Percentiles rank a stretch among this genome's conserved stretches.
These are phyloP conservation scores for Drosophila ironensis DNA, from an alignment of 1,140 invertebrate species.

Conservation along the genomic window DNA sequence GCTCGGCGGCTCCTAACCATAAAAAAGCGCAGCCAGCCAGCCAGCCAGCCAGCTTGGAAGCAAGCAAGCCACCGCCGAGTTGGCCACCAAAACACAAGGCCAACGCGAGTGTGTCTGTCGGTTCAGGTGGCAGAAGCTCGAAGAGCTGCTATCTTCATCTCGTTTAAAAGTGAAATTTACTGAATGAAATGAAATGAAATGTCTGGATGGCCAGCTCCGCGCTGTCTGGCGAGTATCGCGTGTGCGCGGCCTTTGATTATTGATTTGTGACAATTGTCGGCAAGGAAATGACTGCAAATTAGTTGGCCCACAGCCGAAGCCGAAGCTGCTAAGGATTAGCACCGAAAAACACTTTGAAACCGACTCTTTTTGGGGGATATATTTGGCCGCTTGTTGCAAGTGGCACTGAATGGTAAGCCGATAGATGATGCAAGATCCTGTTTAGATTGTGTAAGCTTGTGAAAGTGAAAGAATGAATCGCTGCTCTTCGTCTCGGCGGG, in stretches of 20 bases:
- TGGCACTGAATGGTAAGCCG: constrained; percentile 48
- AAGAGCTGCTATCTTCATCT: constrained; percentile 44
- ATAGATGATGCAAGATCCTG: constrained; percentile 45
- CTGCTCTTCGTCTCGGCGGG: too few species aligned
- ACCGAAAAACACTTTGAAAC: constrained; percentile 21
- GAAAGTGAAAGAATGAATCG: constrained; percentile 9
- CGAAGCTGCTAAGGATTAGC: constrained; percentile 25
- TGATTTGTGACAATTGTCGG: constrained; percentile 52
- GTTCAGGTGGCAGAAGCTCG: constrained; percentile 37
- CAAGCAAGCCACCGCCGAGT: not conserved
- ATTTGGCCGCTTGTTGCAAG: constrained; percentile 7
- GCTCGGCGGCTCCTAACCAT: constrained; percentile 44
- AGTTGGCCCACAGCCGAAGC: constrained; percentile 9
- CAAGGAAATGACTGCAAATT: constrained; percentile 49
- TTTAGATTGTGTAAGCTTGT: constrained; percentile 19
- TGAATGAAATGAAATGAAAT: constrained; percentile 78
- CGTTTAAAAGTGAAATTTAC: constrained; percentile 79
- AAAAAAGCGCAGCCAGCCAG: constrained; percentile 19
- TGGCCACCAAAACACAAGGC: constrained; percentile 6
- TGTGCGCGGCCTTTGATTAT: constrained; percentile 45
- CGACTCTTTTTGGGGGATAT: constrained; percentile 6
- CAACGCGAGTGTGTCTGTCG: constrained; percentile 65
- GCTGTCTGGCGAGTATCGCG: constrained; percentile 22
- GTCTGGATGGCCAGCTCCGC: constrained; percentile 42
- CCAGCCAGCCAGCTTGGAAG: not conserved